Base-by-base conservation (phyloP, 1,140 invertebrate genomes). In the Panagrolaimus sp. region DNA sequence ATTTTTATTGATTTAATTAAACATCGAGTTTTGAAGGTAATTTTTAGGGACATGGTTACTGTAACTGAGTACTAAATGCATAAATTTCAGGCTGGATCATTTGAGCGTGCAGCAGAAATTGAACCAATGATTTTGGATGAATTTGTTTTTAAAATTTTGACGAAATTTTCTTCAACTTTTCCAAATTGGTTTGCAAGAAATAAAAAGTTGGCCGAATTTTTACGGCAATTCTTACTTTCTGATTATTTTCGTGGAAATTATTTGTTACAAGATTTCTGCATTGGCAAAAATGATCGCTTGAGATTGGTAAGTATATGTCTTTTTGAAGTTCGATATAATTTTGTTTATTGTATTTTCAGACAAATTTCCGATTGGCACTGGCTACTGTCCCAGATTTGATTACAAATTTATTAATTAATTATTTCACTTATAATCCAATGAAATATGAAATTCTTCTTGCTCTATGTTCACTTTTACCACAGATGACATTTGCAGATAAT, bases 171-270 rank as follows among this genome's bases (percentile, higher is more conserved):
- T 5, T 20, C 20, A n/a, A 16, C 51, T 20, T 57, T 57, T 27
- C 51, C 51, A 27, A 20, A 57, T 16, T 57, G 13, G 20, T 57
- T 57, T 25, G 51, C 51, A 25, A 20, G 9, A 57, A 27, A 25
- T 16, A 25, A 20, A 13, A 13, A 16, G 1, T 57, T 57, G 8
- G 20, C 51, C 9, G 27, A 57, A 27, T 2, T 57, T 20, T 25
- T 57, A 11, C 4, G 20, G 11, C 0, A 16, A 57, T 57, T 57
- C 8, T 25, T 57, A 27, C 27, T 57, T 20, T 25, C 20, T 1
- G 20, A 27, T 9, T 27, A 57, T 27, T 57, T 57, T 27, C 51
- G 51, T 57, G 51, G 51, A 57, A 57, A 57, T 16, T 57, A 57
- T 20, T 11, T 27, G 3, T 16, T 57, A 27, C 14, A 20, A 20